Base-by-base conservation (phyloP, 2,113 vertebrate species). In the Xiphias gladius region DNA sequence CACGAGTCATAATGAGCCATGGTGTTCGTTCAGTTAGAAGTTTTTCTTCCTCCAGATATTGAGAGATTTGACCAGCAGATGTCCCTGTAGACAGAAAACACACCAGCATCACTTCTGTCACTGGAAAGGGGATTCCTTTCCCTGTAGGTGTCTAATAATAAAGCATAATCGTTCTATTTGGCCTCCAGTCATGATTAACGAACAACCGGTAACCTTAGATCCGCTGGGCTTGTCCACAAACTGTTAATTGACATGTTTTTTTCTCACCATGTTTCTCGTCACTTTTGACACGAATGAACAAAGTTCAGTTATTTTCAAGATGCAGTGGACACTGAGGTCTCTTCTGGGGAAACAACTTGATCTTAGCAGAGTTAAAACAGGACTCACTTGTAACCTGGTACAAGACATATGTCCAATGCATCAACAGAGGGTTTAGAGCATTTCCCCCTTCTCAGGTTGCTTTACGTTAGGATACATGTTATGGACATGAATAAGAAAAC, bases 1-100 rank as follows among this genome's bases (percentile, higher is more conserved):
- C 69, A 86, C 88, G 81, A 79, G 67, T 92, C 92, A 63, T 86
- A 88, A 67, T 90, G 50, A 78, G 92, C 86, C 92, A 92, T 88
- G 35, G 32, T 76, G 55, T 39, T 43, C 9, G 48, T 37, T 39
- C 72, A 37, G 35, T 32, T 1, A 24, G n/a, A n/a, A 39, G 14
- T 48, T 70, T 54, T 58, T 48, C 32, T 17, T 75, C 72, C 32
- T 84, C 7, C 62, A 28, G 66, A 35, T 54, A 24, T 17, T 72
- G 19, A 20, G 48, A 19, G 37, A 30, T 22, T 30, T 4, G 24
- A 39, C 55, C 72, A 76, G 82, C 12, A 82, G 78, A 57, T 66
- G 74, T 16, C 61, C 14, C 62, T 82, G 76, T 24, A 24, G 57
- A 75, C 48, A 54, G 37, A 82, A 76, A 85, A 82, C 58, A 79